Base-by-base conservation (phyloP, 2,113 vertebrate genomes). In the Nesoenas mayeri region DNA sequence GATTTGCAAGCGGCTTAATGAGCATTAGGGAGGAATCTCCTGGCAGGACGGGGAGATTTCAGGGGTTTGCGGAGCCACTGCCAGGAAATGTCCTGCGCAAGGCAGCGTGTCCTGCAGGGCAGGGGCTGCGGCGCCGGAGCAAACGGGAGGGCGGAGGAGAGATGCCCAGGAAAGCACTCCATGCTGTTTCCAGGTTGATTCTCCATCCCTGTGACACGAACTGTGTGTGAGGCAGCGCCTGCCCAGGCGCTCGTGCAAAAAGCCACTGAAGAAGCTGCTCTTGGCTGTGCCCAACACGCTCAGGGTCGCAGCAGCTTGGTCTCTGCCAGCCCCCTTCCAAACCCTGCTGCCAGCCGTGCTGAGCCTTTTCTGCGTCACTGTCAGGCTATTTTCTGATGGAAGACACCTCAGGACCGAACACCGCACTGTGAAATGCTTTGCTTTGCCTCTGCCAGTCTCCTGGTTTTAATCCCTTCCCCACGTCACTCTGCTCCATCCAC, bases 1-100 rank as follows among this genome's bases (percentile, higher is more conserved):
- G 98, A 98, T 98, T 98, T 98, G 98, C 98, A 98, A 98, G 97
- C 5, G 69, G 97, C 97, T 98, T 98, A 98, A 98, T 98, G 97
- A 98, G 98, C 85, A 97, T 98, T 97, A 97, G 91, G 95, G 91
- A 97, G 95, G 97, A 97, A 97, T 97, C 97, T 97, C 93, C 94
- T 93, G 97, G 95, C 96, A 97, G 97, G 96, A 95, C 93, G 12
- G 96, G 85, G 89, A 84, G 91, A 94, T 96, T 95, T 95, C 93
- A 29, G 96, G 88, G 87, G 80, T 77, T 93, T 85, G 92, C 70
- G 0, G 77, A 96, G 91, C 86, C 94, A 61, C 84, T 3, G 89
- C 96, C 91, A 96, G 91, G 95, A 94, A 94, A 91, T 62, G 95
- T 94, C 97, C 94, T 50, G 47, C 56, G 44, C 69, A 6, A 29